Conservation (phyloP, 2,888 invertebrate species). For the Chalcis sispes region DNA sequence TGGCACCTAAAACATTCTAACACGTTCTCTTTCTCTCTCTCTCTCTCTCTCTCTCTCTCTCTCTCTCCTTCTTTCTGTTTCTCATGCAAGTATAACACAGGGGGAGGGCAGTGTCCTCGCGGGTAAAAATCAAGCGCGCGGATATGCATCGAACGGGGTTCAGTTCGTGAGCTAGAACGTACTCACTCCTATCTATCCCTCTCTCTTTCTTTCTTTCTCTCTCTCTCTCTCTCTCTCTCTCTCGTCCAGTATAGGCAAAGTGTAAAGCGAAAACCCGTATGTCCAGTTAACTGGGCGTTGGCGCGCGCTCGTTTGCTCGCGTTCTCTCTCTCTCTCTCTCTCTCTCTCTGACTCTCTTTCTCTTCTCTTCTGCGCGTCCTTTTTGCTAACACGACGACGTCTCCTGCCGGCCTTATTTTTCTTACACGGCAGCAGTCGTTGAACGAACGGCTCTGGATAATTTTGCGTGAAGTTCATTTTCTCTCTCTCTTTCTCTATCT, state of each 20-base stretch:
- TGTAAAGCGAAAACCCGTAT: constrained; percentile 61
- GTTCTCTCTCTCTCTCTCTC: no score
- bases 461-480: constrained; percentile 49
- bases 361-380: no score
- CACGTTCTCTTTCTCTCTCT: no score
- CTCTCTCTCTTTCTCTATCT: no score
- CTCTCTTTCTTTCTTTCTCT: background rate
- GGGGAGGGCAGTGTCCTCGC: background rate
- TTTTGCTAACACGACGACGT: no score
- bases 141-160: background rate
- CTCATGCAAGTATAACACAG: background rate
- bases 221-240: background rate
- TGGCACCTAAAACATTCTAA: no score
- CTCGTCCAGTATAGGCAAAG: constrained; percentile 17
- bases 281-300: constrained; percentile 63
- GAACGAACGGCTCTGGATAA: constrained; percentile 42
- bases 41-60: no score
- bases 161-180: background rate
- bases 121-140: background rate
- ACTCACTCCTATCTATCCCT: background rate
- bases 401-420: constrained; percentile 60
- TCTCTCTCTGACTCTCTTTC: background rate
- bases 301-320: no score
- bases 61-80: no score
- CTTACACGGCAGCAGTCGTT: constrained; percentile 40